These are phyloP conservation scores for Drosophila multiciliata DNA, from an alignment of 2,888 invertebrate species.

Conservation along the genomic window DNA sequence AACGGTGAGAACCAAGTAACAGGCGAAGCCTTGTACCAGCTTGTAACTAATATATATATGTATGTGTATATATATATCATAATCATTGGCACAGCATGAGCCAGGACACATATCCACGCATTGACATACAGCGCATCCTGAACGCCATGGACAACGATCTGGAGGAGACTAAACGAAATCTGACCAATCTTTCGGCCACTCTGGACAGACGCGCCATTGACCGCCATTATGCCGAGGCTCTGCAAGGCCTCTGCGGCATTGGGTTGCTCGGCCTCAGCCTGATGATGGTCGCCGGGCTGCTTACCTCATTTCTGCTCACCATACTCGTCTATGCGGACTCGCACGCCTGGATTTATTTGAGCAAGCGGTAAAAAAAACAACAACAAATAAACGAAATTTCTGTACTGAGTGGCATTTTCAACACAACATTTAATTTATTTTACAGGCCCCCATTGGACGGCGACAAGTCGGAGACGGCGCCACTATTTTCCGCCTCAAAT, in stretches of 20 bases:
- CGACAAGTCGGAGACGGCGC: conserved; percentile 85
- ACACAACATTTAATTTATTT: background rate
- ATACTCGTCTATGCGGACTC: conserved; percentile 97
- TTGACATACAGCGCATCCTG: conserved; percentile 82
- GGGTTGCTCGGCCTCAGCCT: conserved; percentile 93
- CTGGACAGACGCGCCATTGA: conserved; percentile 94
- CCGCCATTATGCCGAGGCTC: conserved; percentile 91
- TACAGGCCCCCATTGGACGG: conserved; percentile 81
- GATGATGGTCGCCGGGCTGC: conserved; percentile 94
- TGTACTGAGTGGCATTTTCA: background rate
- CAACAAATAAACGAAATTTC: background rate
- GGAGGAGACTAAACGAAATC: conserved; percentile 84
- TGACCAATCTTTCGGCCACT: conserved; percentile 87
- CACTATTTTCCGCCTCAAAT: conserved; percentile 84
- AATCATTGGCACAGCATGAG: conserved; percentile 78
- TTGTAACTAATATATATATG: background rate
- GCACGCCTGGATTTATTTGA: conserved; percentile 98
- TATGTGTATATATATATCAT: background rate
- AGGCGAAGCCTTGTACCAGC: background rate
- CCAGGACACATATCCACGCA: conserved; percentile 84
- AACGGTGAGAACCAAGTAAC: conserved; percentile 68
- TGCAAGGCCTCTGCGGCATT: conserved; percentile 92
- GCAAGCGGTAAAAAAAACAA: conserved; percentile 89
- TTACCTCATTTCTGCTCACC: conserved; percentile 95
- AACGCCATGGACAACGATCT: conserved; percentile 84